A percentile compares a stretch with the other conserved stretches of the same genome.
These are phyloP conservation scores for Cydia amplana DNA, from an alignment of 1,140 invertebrate genomes.

Conservation along the genomic window DNA sequence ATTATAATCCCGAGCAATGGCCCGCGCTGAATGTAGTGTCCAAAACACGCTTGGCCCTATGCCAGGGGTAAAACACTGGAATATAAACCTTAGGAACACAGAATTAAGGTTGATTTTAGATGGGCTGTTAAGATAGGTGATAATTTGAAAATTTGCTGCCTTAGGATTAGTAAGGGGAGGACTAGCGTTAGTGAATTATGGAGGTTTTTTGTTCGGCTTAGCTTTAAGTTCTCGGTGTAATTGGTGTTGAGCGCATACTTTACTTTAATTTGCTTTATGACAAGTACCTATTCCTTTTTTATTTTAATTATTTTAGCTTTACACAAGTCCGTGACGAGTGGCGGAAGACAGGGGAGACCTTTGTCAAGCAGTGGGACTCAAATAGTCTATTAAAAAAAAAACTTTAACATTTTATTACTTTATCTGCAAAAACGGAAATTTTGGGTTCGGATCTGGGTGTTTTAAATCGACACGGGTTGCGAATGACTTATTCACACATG, in stretches of 20 bases:
- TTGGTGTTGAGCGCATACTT: not conserved
- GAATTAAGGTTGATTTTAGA: not conserved
- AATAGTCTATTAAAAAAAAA: too few relatives aligned
- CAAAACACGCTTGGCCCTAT: not conserved
- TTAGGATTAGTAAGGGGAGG: conserved; percentile 13
- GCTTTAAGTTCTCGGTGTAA: not conserved
- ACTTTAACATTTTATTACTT: too few relatives aligned
- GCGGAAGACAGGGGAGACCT: too few relatives aligned
- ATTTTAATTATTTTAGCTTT: not conserved
- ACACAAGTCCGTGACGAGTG: too few relatives aligned
- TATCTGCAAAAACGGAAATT: too few relatives aligned
- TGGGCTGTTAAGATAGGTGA: not conserved
- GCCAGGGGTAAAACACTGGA: not conserved
- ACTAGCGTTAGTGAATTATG: not conserved
- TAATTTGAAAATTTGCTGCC: conserved; percentile 12
- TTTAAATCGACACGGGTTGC: too few relatives aligned
- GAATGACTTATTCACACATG: too few relatives aligned
- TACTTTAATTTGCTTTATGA: conserved; percentile 1
- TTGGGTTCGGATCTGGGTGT: too few relatives aligned
- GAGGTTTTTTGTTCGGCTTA: conserved; percentile 8
- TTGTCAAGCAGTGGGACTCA: too few relatives aligned
- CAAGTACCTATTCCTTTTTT: not conserved
- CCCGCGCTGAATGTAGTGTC: not conserved
- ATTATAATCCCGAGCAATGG: conserved; percentile 16
- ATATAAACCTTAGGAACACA: not conserved